Evolutionary conservation across 2,113 vertebrate genomes (phyloP), one percentile per base, ranked within the genome.

Genomic region (Pluvianellus socialis): DNA sequence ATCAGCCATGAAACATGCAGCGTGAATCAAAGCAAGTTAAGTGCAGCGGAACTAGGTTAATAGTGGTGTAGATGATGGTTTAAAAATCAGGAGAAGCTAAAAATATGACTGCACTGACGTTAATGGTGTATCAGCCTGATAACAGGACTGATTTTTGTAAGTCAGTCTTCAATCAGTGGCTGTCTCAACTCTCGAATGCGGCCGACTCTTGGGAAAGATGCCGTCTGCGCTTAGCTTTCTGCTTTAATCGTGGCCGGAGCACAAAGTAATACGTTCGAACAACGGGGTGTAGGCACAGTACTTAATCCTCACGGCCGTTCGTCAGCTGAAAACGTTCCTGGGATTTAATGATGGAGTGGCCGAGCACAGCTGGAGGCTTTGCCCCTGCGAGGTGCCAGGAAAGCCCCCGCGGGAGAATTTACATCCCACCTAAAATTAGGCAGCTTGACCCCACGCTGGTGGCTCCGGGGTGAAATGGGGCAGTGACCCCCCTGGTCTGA

Each of bases 361-460:
- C 0, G 1, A 44, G 88, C 45, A 65, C 30, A 53, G 50, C n/a
- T 52, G 45, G 45, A 49, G 58, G 35, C 18, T 58, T 59, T 76
- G 22, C 44, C 44, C 44, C 44, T 14, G 44, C 14, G 44, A 44
- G 44, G 44, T 44, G 44, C 49, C 22, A 23, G 49, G 49, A 5
- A 49, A 49, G 18, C 10, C 23, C 44, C 70, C 12, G 26, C 0
- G 3, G 32, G 23, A n/a, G 53, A 19, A 62, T 28, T 56, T 13
- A 2, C 28, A n/a, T 30, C 53, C 49, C 72, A 5, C 1, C 1
- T 45, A 9, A 23, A 20, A 49, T 22, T 32, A n/a, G n/a, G 42
- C 3, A 14, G 13, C 5, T 62, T 44, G 44, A 71, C 20, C 0
- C 17, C 4, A 0, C 19, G 44, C 3, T 6, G 15, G 32, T 30